phyloP scores from a whole-genome alignment of 2,113 vertebrate genomes.

The Crotalus horridus region DNA sequence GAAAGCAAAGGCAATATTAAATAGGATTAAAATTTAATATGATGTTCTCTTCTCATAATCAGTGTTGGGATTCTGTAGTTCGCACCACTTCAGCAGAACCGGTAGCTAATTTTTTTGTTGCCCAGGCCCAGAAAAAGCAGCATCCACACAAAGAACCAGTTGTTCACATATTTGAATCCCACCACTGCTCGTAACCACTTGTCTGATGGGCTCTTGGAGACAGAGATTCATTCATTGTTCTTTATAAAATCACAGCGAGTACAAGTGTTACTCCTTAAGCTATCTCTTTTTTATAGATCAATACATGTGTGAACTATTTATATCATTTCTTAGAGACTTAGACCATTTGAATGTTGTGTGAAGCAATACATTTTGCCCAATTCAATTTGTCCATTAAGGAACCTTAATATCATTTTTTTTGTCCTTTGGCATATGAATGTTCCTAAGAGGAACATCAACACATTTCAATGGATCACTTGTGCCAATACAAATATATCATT shows the following conservation, averaged over 20 bases:
- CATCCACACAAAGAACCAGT: too few relatives aligned
- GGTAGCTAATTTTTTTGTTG: too few relatives aligned
- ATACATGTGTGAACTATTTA: background rate
- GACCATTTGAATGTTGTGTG: background rate
- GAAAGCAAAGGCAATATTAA: conserved; percentile 17
- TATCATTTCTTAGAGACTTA: background rate
- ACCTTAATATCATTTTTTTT: background rate
- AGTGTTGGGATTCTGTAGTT: background rate
- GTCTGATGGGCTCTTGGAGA: conserved; percentile 5
- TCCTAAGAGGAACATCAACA: background rate
- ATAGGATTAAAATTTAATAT: conserved; percentile 20
- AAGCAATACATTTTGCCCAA: background rate
- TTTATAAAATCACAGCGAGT: fast-evolving
- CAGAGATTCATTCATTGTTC: background rate
- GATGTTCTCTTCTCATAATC: background rate
- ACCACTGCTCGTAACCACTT: too few relatives aligned
- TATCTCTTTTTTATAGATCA: background rate
- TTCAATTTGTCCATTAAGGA: background rate
- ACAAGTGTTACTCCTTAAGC: background rate
- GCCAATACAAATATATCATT: background rate
- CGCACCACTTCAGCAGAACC: too few relatives aligned
- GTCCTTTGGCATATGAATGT: background rate
- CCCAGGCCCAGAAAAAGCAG: too few relatives aligned
- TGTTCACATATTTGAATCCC: too few relatives aligned
- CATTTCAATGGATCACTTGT: background rate